These are phyloP conservation scores for Anguilla megastoma DNA, from an alignment of 2,797 vertebrate species.

Conservation along the genomic window DNA sequence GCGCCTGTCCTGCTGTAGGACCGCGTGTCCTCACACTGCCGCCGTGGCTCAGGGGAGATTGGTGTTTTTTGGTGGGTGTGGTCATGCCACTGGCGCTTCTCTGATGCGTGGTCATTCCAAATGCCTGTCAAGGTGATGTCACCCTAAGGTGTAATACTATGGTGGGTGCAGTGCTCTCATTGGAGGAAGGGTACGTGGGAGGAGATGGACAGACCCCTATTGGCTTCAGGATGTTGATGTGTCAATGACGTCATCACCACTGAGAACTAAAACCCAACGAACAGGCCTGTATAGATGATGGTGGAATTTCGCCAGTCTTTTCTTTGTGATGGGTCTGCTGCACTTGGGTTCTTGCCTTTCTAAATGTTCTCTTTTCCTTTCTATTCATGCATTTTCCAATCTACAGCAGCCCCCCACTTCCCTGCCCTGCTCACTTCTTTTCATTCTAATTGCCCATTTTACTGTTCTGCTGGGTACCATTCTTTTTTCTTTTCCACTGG, in stretches of 20 bases:
- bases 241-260: neutral
- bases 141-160: neutral
- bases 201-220: neutral
- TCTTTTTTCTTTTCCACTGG: neutral
- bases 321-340: neutral
- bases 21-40: neutral
- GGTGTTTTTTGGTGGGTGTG: neutral
- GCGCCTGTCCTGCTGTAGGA: neutral
- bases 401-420: constrained; percentile 11
- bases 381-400: neutral
- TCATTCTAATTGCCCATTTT: neutral
- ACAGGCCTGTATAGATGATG: neutral
- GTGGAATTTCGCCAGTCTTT: constrained; percentile 8
- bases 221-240: neutral
- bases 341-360: neutral
- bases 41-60: neutral
- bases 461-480: constrained; percentile 13
- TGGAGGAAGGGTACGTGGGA: neutral
- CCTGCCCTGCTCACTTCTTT: neutral
- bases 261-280: neutral
- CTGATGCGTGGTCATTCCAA: neutral
- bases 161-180: neutral
- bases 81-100: neutral
- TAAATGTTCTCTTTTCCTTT: constrained; percentile 28
- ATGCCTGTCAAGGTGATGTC: neutral